Evolutionary conservation across 2,797 vertebrate species (phyloP).

Genomic region (Micrastur ruficollis): DNA sequence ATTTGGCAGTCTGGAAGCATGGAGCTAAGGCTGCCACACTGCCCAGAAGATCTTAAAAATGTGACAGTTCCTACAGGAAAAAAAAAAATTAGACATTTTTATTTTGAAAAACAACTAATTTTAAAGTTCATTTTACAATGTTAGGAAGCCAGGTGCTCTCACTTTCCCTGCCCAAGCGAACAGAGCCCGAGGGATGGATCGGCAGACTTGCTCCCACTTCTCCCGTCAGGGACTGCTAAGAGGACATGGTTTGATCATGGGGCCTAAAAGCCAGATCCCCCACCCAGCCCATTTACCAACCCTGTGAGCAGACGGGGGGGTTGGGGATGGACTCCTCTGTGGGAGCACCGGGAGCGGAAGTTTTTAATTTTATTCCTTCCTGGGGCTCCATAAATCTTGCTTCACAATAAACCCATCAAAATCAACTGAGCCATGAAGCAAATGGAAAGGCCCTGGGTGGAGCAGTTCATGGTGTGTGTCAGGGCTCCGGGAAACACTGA

Average conservation of each 20-base stretch:
- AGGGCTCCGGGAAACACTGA: not conserved
- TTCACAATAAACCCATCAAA: slow-evolving; percentile 54
- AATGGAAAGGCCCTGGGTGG: slow-evolving; percentile 35
- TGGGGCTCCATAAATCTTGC: slow-evolving; percentile 31
- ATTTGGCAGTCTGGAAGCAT: not conserved
- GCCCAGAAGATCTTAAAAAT: not conserved
- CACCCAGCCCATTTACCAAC: not conserved
- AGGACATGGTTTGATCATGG: accelerated
- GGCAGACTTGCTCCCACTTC: not conserved
- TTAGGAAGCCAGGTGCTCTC: not conserved
- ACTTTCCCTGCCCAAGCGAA: not conserved
- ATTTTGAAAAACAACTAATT: not conserved
- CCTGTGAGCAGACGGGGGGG: accelerated
- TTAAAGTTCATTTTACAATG: not conserved
- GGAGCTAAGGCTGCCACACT: not conserved
- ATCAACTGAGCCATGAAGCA: slow-evolving; percentile 51
- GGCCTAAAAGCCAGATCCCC: not conserved
- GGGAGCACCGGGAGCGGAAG: slow-evolving; percentile 10
- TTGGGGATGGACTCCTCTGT: not conserved
- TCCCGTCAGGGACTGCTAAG: accelerated
- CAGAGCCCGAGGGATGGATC: not conserved
- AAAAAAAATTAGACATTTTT: not conserved
- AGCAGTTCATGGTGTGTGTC: not conserved
- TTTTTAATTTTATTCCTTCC: slow-evolving; percentile 47
- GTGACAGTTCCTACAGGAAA: not conserved